Evolutionary conservation across 2,797 vertebrate genomes (phyloP).

Genomic region (Sebastes glaucus): DNA sequence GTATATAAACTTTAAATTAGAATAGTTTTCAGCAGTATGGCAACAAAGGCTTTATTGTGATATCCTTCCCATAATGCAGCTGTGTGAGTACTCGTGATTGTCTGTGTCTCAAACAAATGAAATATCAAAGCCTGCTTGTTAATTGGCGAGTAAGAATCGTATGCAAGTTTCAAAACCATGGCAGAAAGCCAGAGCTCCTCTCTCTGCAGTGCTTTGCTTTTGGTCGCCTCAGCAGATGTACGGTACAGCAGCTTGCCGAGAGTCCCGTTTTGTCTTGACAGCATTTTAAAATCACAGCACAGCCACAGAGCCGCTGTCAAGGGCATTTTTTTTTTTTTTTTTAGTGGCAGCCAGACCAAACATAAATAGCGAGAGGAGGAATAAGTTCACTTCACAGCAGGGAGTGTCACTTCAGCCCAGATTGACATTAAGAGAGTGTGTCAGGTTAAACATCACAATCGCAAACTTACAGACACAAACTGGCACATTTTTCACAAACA

Average conservation of each 20-base stretch:
- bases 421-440: slow-evolving; percentile 14
- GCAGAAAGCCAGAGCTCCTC: slow-evolving; percentile 1
- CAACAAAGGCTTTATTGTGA: slow-evolving; percentile 38
- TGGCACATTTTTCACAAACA: slow-evolving; percentile 38
- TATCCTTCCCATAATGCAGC: slow-evolving; percentile 30
- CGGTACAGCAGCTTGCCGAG: not conserved
- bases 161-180: slow-evolving; percentile 15
- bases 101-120: slow-evolving; percentile 46
- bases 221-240: not conserved
- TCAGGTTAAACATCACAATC: slow-evolving; percentile 37
- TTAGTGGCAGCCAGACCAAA: not conserved
- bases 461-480: slow-evolving; percentile 15
- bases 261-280: not conserved
- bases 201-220: slow-evolving; percentile 29
- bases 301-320: not conserved
- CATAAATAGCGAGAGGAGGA: slow-evolving; percentile 18
- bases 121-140: not conserved
- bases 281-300: slow-evolving; percentile 1
- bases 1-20: not conserved
- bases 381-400: slow-evolving; percentile 53
- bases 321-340: not conserved
- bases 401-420: slow-evolving; percentile 51
- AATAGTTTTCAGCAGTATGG: slow-evolving; percentile 8
- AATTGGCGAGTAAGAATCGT: not conserved
- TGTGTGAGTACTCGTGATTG: slow-evolving; percentile 54